Base-by-base conservation (phyloP, 2,797 vertebrate genomes). In the Momotus momota region DNA sequence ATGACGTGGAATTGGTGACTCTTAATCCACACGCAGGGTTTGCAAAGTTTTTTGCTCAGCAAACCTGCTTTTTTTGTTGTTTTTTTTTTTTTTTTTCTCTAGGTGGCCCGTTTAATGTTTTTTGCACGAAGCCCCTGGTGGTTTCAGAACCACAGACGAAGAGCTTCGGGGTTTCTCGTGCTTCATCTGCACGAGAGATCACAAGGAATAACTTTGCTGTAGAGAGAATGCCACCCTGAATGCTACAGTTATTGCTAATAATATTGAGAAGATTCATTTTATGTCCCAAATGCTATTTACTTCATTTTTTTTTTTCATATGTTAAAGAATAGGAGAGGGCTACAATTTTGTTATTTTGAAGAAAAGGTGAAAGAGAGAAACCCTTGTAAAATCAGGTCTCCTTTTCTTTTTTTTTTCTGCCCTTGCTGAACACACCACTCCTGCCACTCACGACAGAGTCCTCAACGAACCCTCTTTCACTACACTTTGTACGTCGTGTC, bases 1-100 rank as follows among this genome's bases (percentile, higher is more conserved):
- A 55, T 91, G 70, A 60, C 93, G 97, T 93, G 96, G 95, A 97
- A 92, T 43, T 61, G 81, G 61, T 75, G 92, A 96, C 95, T 43
- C 74, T 90, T 94, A 90, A 89, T 33, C 64, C 8, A 58, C 94
- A 94, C 1, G 9, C 81, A 11, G 10, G 51, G 66, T 79, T 95
- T 51, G 81, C 60, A 94, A 91, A 25, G 23, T 72, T 48, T 83
- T 97, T 94, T 97, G 90, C 91, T 82, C 90, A 94, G 89, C 69
- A 88, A 91, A 88, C 69, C 75, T 73, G 80, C 43, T 90, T 95
- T 92, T 86, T 81, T 35, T 35, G 35, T 35, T 35, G 7, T 8
- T 8, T 12, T 16, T 43, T 8, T 43, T 43, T 43, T 43, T 43
- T 43, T 43, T 43, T 43, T 43, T 58, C 29, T 41, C 70, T 94